Conservation (phyloP, 2,113 vertebrate genomes). For the Emydura subglobosa region DNA sequence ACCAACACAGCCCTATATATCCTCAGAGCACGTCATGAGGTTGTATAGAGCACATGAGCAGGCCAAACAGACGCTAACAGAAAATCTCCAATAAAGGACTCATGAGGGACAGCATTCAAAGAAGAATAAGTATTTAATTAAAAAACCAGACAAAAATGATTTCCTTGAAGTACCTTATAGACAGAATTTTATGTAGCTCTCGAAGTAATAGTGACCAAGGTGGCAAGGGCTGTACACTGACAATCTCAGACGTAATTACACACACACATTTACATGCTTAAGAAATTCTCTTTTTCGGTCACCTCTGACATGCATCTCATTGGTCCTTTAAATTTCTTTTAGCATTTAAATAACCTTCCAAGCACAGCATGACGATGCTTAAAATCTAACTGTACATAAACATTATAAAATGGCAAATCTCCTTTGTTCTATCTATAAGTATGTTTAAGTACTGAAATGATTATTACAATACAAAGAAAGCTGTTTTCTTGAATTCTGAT, state of each 20-base stretch:
- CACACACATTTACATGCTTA: accelerated
- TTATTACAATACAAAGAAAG: accelerated
- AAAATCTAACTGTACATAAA: background rate
- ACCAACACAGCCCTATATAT: background rate
- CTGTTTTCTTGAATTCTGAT: background rate
- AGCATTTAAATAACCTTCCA: accelerated
- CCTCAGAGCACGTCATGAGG: too few relatives aligned
- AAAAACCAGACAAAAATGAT: background rate
- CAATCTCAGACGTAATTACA: background rate
- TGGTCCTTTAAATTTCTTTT: background rate
- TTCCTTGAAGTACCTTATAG: background rate
- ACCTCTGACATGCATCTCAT: background rate
- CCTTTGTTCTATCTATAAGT: accelerated
- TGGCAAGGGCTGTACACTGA: background rate
- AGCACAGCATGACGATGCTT: background rate
- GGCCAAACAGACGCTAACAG: background rate
- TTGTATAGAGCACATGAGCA: background rate
- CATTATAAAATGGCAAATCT: accelerated
- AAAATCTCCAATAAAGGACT: background rate
- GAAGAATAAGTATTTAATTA: background rate
- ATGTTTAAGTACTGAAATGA: background rate
- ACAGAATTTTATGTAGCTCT: background rate
- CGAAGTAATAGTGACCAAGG: background rate
- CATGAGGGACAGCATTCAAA: background rate
- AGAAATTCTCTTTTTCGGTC: background rate